These are phyloP conservation scores for Prunella himalayana DNA, from an alignment of 2,113 vertebrate species.

Conservation along the genomic window DNA sequence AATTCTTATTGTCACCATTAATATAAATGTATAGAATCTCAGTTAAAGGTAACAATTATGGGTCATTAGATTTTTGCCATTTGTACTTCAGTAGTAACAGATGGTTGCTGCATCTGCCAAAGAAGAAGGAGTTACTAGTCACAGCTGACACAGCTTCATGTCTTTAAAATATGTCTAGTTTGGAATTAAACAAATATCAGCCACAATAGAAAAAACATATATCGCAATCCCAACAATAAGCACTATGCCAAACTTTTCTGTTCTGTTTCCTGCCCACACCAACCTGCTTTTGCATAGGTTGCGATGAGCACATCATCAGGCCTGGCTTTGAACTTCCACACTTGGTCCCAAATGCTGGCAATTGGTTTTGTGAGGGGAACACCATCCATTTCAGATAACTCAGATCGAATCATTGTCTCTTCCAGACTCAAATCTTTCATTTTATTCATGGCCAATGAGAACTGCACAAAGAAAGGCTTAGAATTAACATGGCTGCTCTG, in stretches of 20 bases:
- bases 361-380: background rate
- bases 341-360: background rate
- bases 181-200: background rate
- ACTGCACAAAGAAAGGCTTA: background rate
- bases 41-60: background rate
- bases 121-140: background rate
- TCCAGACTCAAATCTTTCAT: constrained; percentile 41
- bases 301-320: constrained; percentile 70
- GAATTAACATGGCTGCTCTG: background rate
- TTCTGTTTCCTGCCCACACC: background rate
- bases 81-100: background rate
- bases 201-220: background rate
- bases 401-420: rapidly evolving
- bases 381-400: constrained; percentile 38
- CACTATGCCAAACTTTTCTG: background rate
- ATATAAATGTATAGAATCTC: background rate
- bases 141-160: background rate
- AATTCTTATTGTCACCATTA: background rate
- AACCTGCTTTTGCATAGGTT: constrained; percentile 72
- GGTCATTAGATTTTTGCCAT: background rate
- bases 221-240: background rate
- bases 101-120: background rate
- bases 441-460: constrained; percentile 15
- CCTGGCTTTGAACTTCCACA: constrained; percentile 70
- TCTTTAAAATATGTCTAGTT: background rate